These are phyloP conservation scores for Amphilophus citrinellus DNA, from an alignment of 2,113 vertebrate species.

Conservation along the genomic window DNA sequence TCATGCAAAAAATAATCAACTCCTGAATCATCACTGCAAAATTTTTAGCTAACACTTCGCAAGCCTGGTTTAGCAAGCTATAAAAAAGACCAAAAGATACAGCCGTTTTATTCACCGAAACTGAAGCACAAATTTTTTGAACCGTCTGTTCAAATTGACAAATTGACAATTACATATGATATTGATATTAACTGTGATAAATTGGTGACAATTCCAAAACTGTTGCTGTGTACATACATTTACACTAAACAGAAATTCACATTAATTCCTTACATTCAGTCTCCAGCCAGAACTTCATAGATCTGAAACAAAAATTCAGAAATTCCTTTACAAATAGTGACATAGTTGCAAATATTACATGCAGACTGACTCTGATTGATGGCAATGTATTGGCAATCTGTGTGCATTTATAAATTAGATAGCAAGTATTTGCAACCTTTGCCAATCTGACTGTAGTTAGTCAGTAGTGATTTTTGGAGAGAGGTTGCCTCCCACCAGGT, in stretches of 20 bases:
- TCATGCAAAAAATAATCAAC: too few species aligned
- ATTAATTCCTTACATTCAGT: neutral
- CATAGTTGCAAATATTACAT: neutral
- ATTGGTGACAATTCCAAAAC: neutral
- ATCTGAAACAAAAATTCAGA: neutral
- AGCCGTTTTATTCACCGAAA: too few species aligned
- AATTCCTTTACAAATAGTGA: neutral
- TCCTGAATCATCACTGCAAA: too few species aligned
- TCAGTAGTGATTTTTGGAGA: neutral
- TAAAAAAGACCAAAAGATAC: too few species aligned
- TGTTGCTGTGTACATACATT: neutral
- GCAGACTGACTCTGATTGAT: too few species aligned
- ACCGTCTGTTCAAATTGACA: too few species aligned
- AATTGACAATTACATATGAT: neutral
- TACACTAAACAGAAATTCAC: neutral
- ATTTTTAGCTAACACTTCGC: too few species aligned
- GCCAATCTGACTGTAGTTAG: neutral
- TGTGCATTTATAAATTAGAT: neutral
- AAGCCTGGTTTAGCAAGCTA: too few species aligned
- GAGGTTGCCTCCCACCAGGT: too few species aligned
- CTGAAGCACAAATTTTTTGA: too few species aligned
- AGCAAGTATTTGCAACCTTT: neutral
- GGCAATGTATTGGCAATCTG: neutral
- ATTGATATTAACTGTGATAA: neutral
- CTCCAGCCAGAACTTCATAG: neutral